Conservation (phyloP, 2,888 invertebrate genomes). For the Matsumyia berberina region DNA sequence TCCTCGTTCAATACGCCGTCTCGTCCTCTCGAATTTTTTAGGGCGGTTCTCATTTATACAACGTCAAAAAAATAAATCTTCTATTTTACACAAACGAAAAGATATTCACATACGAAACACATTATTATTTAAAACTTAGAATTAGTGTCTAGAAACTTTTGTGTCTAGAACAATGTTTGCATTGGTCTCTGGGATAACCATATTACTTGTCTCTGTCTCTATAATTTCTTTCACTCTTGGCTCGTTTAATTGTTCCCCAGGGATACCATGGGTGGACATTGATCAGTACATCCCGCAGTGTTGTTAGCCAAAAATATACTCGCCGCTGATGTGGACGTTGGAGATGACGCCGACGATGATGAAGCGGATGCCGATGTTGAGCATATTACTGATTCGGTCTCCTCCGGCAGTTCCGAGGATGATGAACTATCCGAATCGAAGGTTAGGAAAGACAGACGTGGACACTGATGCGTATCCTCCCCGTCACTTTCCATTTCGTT, state of each 20-base stretch:
- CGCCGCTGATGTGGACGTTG: slow-evolving; percentile 62
- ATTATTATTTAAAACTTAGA: slow-evolving; percentile 55
- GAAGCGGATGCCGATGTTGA: slow-evolving; percentile 61
- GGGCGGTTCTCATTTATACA: slow-evolving; percentile 65
- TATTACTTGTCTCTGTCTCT: slow-evolving; percentile 30
- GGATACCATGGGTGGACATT: slow-evolving; percentile 57
- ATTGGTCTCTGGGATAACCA: slow-evolving; percentile 54
- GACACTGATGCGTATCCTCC: slow-evolving; percentile 68
- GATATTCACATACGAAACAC: slow-evolving; percentile 71
- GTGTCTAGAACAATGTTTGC: slow-evolving; percentile 64
- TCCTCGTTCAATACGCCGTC: slow-evolving; percentile 62
- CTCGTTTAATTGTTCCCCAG: slow-evolving; percentile 54
- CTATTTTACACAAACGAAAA: slow-evolving; percentile 65
- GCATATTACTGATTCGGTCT: slow-evolving; percentile 53
- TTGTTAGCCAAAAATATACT: slow-evolving; percentile 61
- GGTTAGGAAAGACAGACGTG: slow-evolving; percentile 48
- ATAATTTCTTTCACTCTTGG: background rate
- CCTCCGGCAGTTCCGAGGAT: slow-evolving; percentile 48
- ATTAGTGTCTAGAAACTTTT: slow-evolving; percentile 56
- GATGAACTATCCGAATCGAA: slow-evolving; percentile 68
- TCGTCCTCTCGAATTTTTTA: slow-evolving; percentile 51
- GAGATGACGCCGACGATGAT: slow-evolving; percentile 65
- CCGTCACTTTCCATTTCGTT: slow-evolving; percentile 78
- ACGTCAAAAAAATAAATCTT: slow-evolving; percentile 46
- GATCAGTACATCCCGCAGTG: slow-evolving; percentile 38